These are phyloP conservation scores for Synanthedon vespiformis DNA, from an alignment of 2,888 invertebrate genomes.

Conservation along the genomic window DNA sequence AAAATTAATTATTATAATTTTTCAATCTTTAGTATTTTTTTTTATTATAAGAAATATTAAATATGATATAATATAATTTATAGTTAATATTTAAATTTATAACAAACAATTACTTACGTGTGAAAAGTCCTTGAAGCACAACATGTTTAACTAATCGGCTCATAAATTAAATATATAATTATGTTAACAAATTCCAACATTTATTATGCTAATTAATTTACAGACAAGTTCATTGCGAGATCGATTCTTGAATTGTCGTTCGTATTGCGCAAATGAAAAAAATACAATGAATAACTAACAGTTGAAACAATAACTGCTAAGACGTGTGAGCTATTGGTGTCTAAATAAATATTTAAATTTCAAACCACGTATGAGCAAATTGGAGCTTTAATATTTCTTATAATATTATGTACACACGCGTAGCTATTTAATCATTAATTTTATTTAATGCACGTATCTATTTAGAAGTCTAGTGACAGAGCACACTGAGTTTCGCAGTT, in stretches of 20 bases:
- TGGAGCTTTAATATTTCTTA: too few species aligned
- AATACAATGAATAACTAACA: constrained; percentile 17
- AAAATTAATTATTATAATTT: too few species aligned
- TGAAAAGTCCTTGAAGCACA: constrained; percentile 2
- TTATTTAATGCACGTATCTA: too few species aligned
- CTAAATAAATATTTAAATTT: not conserved
- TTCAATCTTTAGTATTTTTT: too few species aligned
- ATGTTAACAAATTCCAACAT: constrained; percentile 13
- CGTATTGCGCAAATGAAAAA: constrained; percentile 17
- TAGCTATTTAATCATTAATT: too few species aligned
- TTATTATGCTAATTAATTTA: constrained; percentile 32
- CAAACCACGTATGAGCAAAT: too few species aligned
- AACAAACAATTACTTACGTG: not conserved
- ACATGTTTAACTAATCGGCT: constrained; percentile 2
- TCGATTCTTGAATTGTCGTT: constrained; percentile 11
- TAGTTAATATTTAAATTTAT: too few species aligned
- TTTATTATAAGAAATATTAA: too few species aligned
- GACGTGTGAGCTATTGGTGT: constrained; percentile 13
- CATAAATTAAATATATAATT: constrained; percentile 2
- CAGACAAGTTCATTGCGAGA: constrained; percentile 21
- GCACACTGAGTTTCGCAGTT: too few species aligned
- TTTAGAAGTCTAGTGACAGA: too few species aligned
- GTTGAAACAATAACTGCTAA: not conserved
- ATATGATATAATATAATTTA: too few species aligned
- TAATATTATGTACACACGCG: too few species aligned